Percentiles rank a stretch among this genome's conserved stretches.
phyloP scores from a whole-genome alignment of 2,113 vertebrate genomes.

The Charadrius vociferus region DNA sequence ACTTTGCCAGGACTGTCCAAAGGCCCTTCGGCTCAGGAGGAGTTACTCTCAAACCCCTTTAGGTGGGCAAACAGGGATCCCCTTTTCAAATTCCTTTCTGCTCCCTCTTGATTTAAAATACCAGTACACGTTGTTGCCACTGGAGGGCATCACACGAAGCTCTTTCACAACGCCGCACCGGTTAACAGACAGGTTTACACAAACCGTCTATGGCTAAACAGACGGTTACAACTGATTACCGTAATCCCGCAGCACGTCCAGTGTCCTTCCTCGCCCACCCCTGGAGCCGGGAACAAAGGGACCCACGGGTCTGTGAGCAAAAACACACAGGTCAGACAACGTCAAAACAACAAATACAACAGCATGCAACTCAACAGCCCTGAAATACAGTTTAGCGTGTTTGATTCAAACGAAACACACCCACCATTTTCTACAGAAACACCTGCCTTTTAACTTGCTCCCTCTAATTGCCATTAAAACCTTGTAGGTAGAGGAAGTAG shows the following conservation, averaged over 20 bases:
- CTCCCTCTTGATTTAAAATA: neutral
- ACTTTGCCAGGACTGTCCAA: neutral
- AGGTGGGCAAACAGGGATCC: neutral
- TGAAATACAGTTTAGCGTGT: fast-evolving
- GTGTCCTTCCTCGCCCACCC: neutral
- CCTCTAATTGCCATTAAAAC: neutral
- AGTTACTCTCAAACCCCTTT: neutral
- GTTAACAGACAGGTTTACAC: neutral
- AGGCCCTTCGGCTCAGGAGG: neutral
- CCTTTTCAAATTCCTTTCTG: neutral
- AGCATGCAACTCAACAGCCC: neutral
- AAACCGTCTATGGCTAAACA: fast-evolving
- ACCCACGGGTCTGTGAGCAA: neutral
- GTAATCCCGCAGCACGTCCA: neutral
- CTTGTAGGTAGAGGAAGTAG: constrained; percentile 81
- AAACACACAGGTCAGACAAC: neutral
- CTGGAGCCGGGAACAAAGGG: neutral
- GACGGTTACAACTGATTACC: neutral
- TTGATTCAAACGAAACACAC: neutral
- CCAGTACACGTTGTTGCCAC: neutral
- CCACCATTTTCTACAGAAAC: neutral
- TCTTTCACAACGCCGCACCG: neutral
- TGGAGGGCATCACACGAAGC: constrained; percentile 16
- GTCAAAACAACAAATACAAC: neutral
- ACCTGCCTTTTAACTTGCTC: neutral